Evolutionary conservation across 2,888 invertebrate species (phyloP), one percentile per base, ranked within the genome.

Genomic region (Chromoteleia sp.): DNA sequence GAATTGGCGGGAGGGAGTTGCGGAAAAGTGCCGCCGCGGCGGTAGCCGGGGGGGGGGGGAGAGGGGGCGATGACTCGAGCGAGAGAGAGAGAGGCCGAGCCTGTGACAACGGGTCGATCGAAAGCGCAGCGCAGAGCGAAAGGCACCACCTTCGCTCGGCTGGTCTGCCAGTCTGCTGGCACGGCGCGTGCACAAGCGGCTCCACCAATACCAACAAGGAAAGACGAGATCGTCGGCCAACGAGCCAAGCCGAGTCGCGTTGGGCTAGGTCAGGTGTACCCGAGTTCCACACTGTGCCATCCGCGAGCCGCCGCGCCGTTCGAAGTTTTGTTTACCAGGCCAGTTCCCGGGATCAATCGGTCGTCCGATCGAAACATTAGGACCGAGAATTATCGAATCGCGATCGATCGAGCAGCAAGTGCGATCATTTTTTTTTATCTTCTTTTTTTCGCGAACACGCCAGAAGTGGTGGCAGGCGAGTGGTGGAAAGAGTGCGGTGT

Each of bases 251-350:
- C 86, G 87, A 87, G 88, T 89, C 89, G 90, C 88, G 91, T 91
- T 91, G 91, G 88, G 91, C 90, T 91, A 91, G 91, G 91, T 91
- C 91, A 91, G 91, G 91, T 89, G 89, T 90, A 87, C 87, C 91
- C 90, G 91, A 90, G 91, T 91, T 89, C 86, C 88, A 88, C 89
- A 90, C 87, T 90, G 89, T 90, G 90, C 88, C 90, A 89, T 90
- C 89, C 89, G 88, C 89, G 88, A 86, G 71, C 81, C 85, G 85
- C 83, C 81, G 78, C 75, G 61, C 71, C 67, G 65, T 59, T 70
- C 58, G 67, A 50, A 74, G 70, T 82, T 80, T 80, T 84, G 80
- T 81, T 80, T 85, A 84, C 83, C 81, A 48, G 71, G 36, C 45
- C 48, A 65, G 45, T 48, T 8, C 17, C 25, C 45, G 19, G 12